Percentiles rank a stretch among this genome's conserved stretches.
Conservation (phyloP, 2,888 invertebrate species). For the Seira musarum region DNA sequence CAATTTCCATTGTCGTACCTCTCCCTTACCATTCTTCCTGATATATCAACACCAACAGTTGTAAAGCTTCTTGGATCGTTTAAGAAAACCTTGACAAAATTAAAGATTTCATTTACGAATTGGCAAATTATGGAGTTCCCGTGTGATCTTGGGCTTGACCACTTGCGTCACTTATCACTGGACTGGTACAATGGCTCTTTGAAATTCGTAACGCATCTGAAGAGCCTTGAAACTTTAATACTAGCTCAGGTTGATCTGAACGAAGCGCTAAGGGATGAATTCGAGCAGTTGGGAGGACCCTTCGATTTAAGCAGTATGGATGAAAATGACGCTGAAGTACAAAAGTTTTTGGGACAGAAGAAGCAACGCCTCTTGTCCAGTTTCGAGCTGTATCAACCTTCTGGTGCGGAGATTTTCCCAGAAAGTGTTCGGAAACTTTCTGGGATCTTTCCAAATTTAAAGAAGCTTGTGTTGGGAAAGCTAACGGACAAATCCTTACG, state of each 20-base stretch:
- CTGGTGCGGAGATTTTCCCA: conserved; percentile 50
- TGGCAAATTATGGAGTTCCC: conserved; percentile 61
- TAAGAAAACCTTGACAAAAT: conserved; percentile 49
- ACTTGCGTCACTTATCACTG: conserved; percentile 47
- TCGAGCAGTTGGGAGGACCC: background rate
- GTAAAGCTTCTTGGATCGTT: conserved; percentile 47
- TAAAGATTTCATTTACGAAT: conserved; percentile 60
- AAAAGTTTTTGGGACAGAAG: conserved; percentile 9
- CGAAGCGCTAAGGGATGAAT: conserved; percentile 45
- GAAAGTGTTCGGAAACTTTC: conserved; percentile 47
- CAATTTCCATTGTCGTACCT: conserved; percentile 53
- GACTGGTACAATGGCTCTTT: conserved; percentile 63
- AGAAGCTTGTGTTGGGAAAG: conserved; percentile 55
- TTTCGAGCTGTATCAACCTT: conserved; percentile 58
- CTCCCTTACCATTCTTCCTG: conserved; percentile 52
- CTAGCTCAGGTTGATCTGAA: conserved; percentile 57
- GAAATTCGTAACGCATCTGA: conserved; percentile 49
- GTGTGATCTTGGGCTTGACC: conserved; percentile 35
- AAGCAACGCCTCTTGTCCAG: conserved; percentile 22
- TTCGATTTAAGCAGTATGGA: background rate
- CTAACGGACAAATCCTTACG: conserved; percentile 52
- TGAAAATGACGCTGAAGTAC: conserved; percentile 20
- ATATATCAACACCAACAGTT: conserved; percentile 51
- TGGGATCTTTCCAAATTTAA: conserved; percentile 50
- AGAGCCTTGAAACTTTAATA: conserved; percentile 50